Evolutionary conservation across 1,140 invertebrate species (phyloP).

Genomic region (Acromyrmex heyeri): DNA sequence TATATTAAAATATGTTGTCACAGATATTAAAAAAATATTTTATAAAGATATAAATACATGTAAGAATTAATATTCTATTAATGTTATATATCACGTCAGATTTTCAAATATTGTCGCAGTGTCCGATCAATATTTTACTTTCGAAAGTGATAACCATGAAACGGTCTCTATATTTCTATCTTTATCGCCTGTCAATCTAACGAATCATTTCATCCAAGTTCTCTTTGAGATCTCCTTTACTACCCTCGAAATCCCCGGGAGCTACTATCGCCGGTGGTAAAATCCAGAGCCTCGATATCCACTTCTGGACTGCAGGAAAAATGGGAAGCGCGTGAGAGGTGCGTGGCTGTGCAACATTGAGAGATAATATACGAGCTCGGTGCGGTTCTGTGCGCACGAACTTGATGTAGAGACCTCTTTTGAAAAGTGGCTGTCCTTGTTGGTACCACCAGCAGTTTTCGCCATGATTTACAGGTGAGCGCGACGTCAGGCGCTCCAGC

Average conservation of each 20-base stretch:
- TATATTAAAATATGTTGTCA: not conserved
- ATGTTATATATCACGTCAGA: not conserved
- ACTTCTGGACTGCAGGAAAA: conserved; percentile 54
- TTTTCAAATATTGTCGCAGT: not conserved
- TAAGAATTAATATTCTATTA: not conserved
- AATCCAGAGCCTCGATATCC: conserved; percentile 56
- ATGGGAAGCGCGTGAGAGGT: conserved; percentile 35
- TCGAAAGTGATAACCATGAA: conserved; percentile 13
- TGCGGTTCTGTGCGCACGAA: conserved; percentile 54
- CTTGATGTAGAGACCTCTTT: conserved; percentile 76
- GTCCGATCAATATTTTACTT: not conserved
- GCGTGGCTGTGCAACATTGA: conserved; percentile 54
- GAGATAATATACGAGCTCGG: conserved; percentile 61
- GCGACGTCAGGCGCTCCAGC: conserved; percentile 20
- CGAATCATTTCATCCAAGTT: conserved; percentile 31
- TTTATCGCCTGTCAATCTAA: conserved; percentile 32
- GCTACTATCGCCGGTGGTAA: conserved; percentile 50
- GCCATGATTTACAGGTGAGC: conserved; percentile 75
- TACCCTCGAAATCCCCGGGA: conserved; percentile 49
- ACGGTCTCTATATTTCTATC: not conserved
- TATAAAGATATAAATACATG: not conserved
- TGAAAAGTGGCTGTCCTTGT: conserved; percentile 76
- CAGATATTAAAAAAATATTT: not conserved
- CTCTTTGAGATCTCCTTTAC: conserved; percentile 30
- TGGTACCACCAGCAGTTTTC: conserved; percentile 53